Evolutionary conservation across 2,888 invertebrate species (phyloP).

Genomic region (Tetragonula carbonaria): DNA sequence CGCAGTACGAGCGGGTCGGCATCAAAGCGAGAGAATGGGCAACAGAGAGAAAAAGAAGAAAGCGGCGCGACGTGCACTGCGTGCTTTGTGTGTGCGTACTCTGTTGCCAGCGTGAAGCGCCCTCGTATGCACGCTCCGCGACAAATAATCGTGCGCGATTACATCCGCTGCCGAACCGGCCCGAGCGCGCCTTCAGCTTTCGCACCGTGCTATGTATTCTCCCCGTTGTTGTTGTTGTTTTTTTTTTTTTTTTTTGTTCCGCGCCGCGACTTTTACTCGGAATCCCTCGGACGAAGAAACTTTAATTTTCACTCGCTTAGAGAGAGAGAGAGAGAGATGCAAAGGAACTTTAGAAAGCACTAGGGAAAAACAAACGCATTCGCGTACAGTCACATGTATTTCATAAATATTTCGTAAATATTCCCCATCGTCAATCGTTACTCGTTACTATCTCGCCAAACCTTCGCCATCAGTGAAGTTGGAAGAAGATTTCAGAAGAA

Average conservation of each 20-base stretch:
- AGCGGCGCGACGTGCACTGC: slow-evolving; percentile 7
- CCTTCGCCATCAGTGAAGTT: neutral
- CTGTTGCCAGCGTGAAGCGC: slow-evolving; percentile 50
- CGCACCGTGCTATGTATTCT: too few species aligned
- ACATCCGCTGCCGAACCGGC: slow-evolving; percentile 76
- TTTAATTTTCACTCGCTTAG: too few species aligned
- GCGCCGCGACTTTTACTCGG: too few species aligned
- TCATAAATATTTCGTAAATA: neutral
- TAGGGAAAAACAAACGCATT: neutral
- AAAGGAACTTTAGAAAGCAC: neutral
- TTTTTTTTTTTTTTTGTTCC: too few species aligned
- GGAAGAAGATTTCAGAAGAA: neutral
- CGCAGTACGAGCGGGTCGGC: slow-evolving; percentile 43
- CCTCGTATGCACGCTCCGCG: slow-evolving; percentile 67
- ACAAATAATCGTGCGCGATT: slow-evolving; percentile 69
- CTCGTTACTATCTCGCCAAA: slow-evolving; percentile 22
- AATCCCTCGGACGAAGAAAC: neutral
- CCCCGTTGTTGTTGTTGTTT: too few species aligned
- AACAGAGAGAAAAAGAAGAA: slow-evolving; percentile 27
- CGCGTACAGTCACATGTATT: neutral
- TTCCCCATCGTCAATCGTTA: neutral
- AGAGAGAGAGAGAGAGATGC: neutral
- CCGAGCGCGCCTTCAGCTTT: slow-evolving; percentile 18
- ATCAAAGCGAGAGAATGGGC: slow-evolving; percentile 37
- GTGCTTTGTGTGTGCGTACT: neutral